Percentiles rank a stretch among this genome's conserved stretches.
Conservation (phyloP, 2,888 invertebrate species). For the Papilio demoleus region DNA sequence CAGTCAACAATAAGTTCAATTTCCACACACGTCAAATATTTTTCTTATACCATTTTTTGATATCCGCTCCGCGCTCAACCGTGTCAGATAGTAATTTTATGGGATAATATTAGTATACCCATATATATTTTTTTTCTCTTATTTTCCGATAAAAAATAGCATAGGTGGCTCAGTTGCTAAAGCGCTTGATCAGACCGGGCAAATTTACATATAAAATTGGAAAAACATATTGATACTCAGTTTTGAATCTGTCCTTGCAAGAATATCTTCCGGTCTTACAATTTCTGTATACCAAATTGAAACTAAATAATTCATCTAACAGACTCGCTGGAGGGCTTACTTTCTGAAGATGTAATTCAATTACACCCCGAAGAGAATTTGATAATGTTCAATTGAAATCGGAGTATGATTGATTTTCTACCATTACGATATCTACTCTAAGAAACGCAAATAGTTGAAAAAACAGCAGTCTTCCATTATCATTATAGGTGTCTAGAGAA, state of each 20-base stretch:
- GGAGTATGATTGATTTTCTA: constrained; percentile 23
- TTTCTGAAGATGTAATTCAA: constrained; percentile 16
- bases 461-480: not conserved
- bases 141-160: not conserved
- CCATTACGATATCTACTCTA: not conserved
- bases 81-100: constrained; percentile 2
- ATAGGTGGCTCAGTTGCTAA: too few species aligned
- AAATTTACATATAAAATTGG: too few species aligned
- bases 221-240: too few species aligned
- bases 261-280: not conserved
- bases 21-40: constrained; percentile 22
- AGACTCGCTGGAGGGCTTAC: not conserved
- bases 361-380: constrained; percentile 7
- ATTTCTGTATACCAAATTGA: not conserved
- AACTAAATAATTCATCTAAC: constrained; percentile 10
- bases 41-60: constrained; percentile 4
- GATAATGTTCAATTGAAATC: constrained; percentile 24
- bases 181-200: too few species aligned
- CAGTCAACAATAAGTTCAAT: constrained; percentile 23
- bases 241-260: too few species aligned
- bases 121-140: not conserved
- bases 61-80: not conserved
- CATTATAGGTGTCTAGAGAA: not conserved
- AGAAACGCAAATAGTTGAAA: constrained; percentile 2
- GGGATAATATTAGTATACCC: not conserved